phyloP scores from a whole-genome alignment of 1,140 invertebrate species.

The Anastrepha obliqua region DNA sequence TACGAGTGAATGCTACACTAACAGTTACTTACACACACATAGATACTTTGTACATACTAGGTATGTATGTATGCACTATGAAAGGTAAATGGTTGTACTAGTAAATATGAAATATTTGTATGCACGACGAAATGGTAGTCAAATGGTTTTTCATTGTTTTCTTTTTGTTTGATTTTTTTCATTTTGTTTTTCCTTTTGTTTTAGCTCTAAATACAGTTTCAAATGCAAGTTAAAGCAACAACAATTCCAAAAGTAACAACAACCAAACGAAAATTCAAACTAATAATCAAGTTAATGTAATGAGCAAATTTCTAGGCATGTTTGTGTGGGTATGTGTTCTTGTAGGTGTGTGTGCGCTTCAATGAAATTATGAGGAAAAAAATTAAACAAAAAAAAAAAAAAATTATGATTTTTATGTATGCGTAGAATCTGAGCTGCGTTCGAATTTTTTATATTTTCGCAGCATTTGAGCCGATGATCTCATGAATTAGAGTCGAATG shows the following conservation, averaged over 20 bases:
- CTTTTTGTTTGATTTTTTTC: not conserved
- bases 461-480: too few species aligned
- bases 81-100: not conserved
- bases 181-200: not conserved
- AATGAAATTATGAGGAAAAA: not conserved
- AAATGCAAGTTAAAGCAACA: slow-evolving; percentile 40
- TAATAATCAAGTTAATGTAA: slow-evolving; percentile 3
- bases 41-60: not conserved
- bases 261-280: not conserved
- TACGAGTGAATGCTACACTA: not conserved
- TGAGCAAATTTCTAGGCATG: slow-evolving; percentile 13
- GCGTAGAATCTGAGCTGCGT: not conserved
- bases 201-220: slow-evolving; percentile 22
- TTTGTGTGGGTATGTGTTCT: not conserved
- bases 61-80: not conserved
- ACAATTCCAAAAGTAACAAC: slow-evolving; percentile 24
- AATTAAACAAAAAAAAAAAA: not conserved
- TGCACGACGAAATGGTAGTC: not conserved
- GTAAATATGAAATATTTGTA: not conserved
- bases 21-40: not conserved
- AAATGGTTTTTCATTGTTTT: not conserved
- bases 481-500: too few species aligned
- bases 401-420: not conserved
- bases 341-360: not conserved
- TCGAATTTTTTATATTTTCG: too few species aligned